Percentiles rank a stretch among this genome's conserved stretches.
Conservation (phyloP, 1,140 invertebrate genomes). For the Halictus rubicundus region DNA sequence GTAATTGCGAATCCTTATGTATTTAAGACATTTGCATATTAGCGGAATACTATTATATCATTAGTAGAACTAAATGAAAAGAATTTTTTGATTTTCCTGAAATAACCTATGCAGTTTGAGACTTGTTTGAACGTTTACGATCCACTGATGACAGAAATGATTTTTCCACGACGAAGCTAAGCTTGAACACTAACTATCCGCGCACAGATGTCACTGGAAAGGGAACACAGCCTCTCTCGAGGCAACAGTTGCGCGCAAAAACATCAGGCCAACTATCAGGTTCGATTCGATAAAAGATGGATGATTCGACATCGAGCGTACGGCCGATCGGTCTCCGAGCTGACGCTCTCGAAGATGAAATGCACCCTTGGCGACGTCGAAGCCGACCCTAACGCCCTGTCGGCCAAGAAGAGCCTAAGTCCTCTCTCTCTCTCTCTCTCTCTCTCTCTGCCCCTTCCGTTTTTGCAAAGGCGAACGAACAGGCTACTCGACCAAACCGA, state of each 20-base stretch:
- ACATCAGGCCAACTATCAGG: constrained; percentile 46
- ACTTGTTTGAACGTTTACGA: too few species aligned
- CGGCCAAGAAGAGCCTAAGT: background rate
- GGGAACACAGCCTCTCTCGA: background rate
- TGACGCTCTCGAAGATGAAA: constrained; percentile 79
- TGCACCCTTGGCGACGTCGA: constrained; percentile 76
- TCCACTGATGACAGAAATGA: too few species aligned
- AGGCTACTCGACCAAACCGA: constrained; percentile 59
- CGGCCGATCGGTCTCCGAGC: constrained; percentile 77
- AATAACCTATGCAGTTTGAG: too few species aligned
- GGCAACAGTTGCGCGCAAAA: constrained; percentile 56
- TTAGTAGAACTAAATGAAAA: too few species aligned
- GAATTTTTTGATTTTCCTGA: too few species aligned
- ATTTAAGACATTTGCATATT: too few species aligned
- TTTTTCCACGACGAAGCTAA: too few species aligned
- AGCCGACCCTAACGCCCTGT: constrained; percentile 58
- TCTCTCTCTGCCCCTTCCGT: constrained; percentile 12
- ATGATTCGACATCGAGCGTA: constrained; percentile 72
- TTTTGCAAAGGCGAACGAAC: constrained; percentile 49
- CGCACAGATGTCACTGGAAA: constrained; percentile 7
- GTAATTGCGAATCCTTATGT: too few species aligned
- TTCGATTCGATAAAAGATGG: constrained; percentile 78
- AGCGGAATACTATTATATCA: too few species aligned
- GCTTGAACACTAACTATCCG: background rate
- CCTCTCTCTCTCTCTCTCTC: background rate